A percentile compares a stretch with the other conserved stretches of the same genome.
Evolutionary conservation across 2,888 invertebrate species (phyloP).

Genomic region (Timema podura): DNA sequence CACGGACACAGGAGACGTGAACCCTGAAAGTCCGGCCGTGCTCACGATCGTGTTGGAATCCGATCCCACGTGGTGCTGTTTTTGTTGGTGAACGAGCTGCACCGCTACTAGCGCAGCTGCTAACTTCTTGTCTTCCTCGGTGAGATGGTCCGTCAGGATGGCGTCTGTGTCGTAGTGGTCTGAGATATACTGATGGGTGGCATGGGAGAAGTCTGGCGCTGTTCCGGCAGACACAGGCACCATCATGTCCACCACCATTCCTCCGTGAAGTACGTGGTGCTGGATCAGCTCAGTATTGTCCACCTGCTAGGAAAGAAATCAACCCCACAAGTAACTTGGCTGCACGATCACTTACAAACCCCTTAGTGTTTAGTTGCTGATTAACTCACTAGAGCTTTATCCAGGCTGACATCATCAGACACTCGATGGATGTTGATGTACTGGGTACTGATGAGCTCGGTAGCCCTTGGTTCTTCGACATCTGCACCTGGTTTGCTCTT

Average conservation of each 20-base stretch:
- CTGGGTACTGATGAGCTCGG: conserved; percentile 27
- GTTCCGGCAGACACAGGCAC: conserved; percentile 21
- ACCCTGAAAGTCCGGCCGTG: conserved; percentile 18
- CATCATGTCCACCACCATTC: conserved; percentile 32
- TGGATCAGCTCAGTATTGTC: conserved; percentile 27
- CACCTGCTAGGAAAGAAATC: neutral
- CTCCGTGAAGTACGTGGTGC: conserved; percentile 30
- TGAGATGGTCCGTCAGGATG: conserved; percentile 43
- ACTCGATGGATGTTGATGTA: conserved; percentile 31
- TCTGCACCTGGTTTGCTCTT: conserved; percentile 24
- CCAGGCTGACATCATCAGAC: conserved; percentile 22
- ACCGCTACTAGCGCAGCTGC: conserved; percentile 60
- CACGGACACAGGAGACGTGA: neutral
- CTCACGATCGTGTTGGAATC: conserved; percentile 29
- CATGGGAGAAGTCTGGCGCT: conserved; percentile 27
- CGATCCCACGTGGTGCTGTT: conserved; percentile 43
- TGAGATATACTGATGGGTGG: conserved; percentile 28
- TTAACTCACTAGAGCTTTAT: conserved; percentile 26
- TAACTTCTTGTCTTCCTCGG: conserved; percentile 57
- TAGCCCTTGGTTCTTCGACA: conserved; percentile 23
- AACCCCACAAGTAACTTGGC: neutral
- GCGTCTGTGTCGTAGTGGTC: conserved; percentile 34
- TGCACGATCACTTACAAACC: neutral
- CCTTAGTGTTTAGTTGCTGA: neutral
- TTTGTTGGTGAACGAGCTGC: conserved; percentile 57